Evolutionary conservation across 2,113 vertebrate genomes (phyloP).

Genomic region (Phoxinus phoxinus): DNA sequence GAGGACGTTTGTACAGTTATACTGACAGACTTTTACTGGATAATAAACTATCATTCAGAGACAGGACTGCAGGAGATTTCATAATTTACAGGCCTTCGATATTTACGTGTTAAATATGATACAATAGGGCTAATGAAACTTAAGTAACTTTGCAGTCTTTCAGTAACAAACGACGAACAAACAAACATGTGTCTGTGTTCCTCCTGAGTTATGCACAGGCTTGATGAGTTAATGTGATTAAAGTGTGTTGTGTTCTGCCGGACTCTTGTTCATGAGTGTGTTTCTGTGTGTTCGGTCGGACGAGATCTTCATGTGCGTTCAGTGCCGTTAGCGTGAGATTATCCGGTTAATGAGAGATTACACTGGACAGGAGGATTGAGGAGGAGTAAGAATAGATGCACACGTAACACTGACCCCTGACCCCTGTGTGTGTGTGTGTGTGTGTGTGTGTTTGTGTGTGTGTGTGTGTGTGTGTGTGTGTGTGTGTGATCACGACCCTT

Average conservation of each 20-base stretch:
- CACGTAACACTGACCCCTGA: background rate
- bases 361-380: conserved; percentile 51
- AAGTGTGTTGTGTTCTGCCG: background rate
- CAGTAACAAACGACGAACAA: background rate
- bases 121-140: background rate
- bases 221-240: background rate
- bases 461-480: too few relatives aligned
- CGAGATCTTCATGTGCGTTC: background rate
- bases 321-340: background rate
- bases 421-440: too few relatives aligned
- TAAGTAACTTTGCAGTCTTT: background rate
- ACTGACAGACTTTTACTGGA: too few relatives aligned
- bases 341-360: conserved; percentile 63
- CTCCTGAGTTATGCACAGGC: background rate
- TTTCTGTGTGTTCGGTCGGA: background rate
- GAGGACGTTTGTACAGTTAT: too few relatives aligned
- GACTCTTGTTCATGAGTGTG: background rate
- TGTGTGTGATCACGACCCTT: background rate
- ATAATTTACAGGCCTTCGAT: background rate
- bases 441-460: too few relatives aligned
- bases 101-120: background rate
- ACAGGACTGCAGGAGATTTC: too few relatives aligned
- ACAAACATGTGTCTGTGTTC: background rate
- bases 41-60: too few relatives aligned
- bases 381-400: conserved; percentile 30